A percentile compares a stretch with the other conserved stretches of the same genome.
These are phyloP conservation scores for Champsocephalus esox DNA, from an alignment of 2,797 vertebrate genomes.

Conservation along the genomic window DNA sequence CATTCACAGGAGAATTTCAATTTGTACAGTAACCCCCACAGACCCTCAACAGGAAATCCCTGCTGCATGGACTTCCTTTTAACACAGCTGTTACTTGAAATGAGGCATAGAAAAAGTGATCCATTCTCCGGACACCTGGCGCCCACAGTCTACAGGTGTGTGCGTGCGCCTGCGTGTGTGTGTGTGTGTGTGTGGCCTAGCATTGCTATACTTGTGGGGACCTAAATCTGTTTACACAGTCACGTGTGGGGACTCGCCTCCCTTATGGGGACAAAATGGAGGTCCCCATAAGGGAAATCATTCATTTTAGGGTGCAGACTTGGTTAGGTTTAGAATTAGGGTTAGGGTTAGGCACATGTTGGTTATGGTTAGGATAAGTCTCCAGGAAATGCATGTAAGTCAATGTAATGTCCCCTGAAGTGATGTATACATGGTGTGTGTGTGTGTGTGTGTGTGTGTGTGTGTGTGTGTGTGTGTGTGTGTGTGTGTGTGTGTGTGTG, in stretches of 20 bases:
- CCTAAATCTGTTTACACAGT: too few relatives aligned
- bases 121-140: conserved; percentile 76
- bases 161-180: conserved; percentile 27
- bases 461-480: conserved; percentile 49
- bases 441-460: conserved; percentile 31
- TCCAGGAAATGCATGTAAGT: too few relatives aligned
- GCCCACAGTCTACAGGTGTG: conserved; percentile 68
- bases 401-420: too few relatives aligned
- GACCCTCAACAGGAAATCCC: conserved; percentile 61
- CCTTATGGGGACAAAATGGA: too few relatives aligned
- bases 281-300: too few relatives aligned
- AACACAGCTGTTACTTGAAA: conserved; percentile 68
- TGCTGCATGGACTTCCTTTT: conserved; percentile 59
- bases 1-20: not conserved
- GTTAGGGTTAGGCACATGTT: too few relatives aligned
- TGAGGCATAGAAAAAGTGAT: conserved; percentile 72
- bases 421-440: conserved; percentile 19
- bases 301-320: too few relatives aligned
- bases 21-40: conserved; percentile 22
- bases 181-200: conserved; percentile 26
- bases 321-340: too few relatives aligned
- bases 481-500: conserved; percentile 49
- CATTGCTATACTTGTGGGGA: too few relatives aligned
- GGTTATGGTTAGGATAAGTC: too few relatives aligned
- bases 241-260: too few relatives aligned